A percentile compares a stretch with the other conserved stretches of the same genome.
Evolutionary conservation across 2,888 invertebrate genomes (phyloP).

Genomic region (Drosophila prostipennis): DNA sequence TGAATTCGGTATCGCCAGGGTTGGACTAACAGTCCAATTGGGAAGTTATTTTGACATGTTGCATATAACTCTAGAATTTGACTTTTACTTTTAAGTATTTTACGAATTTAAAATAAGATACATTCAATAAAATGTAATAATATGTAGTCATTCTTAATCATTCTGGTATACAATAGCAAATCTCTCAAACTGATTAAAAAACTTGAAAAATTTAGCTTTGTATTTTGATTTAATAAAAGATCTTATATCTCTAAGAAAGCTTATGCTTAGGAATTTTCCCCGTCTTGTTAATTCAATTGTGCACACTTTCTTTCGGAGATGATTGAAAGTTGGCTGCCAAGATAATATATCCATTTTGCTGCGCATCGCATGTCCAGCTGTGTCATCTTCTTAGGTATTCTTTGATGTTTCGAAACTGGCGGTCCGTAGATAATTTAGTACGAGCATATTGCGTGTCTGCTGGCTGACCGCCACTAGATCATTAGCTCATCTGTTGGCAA

Average conservation of each 20-base stretch:
- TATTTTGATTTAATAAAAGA: no score
- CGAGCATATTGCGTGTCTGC: constrained; percentile 21
- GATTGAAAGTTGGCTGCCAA: constrained; percentile 17
- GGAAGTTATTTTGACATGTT: background rate
- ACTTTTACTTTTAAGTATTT: no score
- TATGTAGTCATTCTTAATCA: no score
- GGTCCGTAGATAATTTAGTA: constrained; percentile 7
- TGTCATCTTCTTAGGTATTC: constrained; percentile 10
- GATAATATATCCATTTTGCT: constrained; percentile 20
- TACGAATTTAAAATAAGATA: no score
- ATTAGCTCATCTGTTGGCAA: constrained; percentile 29
- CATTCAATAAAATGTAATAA: no score
- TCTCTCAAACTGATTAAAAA: no score
- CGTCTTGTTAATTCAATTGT: constrained; percentile 34
- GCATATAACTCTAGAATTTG: background rate
- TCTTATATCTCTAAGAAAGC: no score
- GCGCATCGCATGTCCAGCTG: constrained; percentile 19
- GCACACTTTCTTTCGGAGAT: constrained; percentile 36
- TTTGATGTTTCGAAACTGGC: constrained; percentile 4
- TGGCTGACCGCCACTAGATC: constrained; percentile 20
- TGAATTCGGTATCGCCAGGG: constrained; percentile 19
- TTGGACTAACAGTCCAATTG: constrained; percentile 2
- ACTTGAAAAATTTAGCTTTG: no score
- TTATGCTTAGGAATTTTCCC: constrained; percentile 1
- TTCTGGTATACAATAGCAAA: no score